A percentile compares a stretch with the other conserved stretches of the same genome.
Evolutionary conservation across 2,113 vertebrate species (phyloP).

Genomic region (Formicarius rufipectus): DNA sequence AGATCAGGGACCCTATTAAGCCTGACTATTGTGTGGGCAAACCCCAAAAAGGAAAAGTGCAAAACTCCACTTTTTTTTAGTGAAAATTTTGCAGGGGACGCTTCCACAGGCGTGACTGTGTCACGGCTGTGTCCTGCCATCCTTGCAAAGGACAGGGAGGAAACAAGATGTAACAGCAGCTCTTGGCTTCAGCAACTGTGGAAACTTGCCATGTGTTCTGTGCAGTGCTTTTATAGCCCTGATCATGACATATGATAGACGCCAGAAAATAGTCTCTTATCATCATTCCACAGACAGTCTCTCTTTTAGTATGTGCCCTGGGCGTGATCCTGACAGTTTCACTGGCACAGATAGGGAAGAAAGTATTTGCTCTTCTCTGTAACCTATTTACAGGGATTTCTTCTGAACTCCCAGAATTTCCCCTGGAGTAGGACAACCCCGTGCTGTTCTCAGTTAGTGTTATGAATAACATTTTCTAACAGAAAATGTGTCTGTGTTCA

Average conservation of each 20-base stretch:
- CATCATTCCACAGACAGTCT: conserved; percentile 1
- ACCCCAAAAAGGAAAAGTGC: background rate
- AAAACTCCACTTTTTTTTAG: background rate
- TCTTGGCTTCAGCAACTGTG: background rate
- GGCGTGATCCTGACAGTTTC: conserved; percentile 16
- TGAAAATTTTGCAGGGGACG: background rate
- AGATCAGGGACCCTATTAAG: background rate
- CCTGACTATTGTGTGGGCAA: background rate
- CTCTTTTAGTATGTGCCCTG: background rate
- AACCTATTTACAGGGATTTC: conserved; percentile 47
- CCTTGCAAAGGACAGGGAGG: background rate
- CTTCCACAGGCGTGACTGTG: background rate
- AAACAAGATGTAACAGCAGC: background rate
- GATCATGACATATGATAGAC: conserved; percentile 34
- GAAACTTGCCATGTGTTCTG: background rate
- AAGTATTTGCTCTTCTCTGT: conserved; percentile 25
- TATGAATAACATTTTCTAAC: conserved; percentile 22
- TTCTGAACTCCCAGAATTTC: conserved; percentile 44
- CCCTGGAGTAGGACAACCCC: conserved; percentile 34
- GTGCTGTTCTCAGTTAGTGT: conserved; percentile 13
- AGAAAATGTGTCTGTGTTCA: background rate
- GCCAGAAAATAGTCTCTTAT: conserved; percentile 31
- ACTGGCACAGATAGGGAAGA: background rate
- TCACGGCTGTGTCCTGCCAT: background rate
- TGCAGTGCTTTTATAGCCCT: background rate